Conservation (phyloP, 92 coral and sea anemone genomes). For the Diadumene lineata region DNA sequence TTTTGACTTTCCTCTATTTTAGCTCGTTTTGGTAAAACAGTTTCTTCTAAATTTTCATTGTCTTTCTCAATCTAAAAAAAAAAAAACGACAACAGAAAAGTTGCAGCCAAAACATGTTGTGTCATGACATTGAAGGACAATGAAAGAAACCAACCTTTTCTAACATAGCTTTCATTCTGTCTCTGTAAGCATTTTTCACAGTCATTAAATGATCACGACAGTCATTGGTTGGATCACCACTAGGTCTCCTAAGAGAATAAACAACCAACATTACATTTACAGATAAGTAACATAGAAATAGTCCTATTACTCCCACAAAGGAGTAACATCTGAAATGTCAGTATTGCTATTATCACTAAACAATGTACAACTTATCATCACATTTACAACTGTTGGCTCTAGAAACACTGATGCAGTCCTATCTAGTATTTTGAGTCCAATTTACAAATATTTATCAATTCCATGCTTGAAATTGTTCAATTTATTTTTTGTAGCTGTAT, state of each 20-base stretch:
- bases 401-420: too few relatives aligned
- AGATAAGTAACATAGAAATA: too few relatives aligned
- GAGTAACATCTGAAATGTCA: too few relatives aligned
- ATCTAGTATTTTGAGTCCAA: too few relatives aligned
- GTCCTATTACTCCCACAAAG: too few relatives aligned
- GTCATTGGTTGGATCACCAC: constrained; percentile 77
- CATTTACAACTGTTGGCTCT: too few relatives aligned
- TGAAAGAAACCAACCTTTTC: constrained; percentile 83
- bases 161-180: constrained; percentile 66
- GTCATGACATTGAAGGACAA: neutral
- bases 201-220: constrained; percentile 75
- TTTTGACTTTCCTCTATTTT: constrained; percentile 59
- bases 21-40: constrained; percentile 62
- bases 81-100: too few relatives aligned
- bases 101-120: neutral
- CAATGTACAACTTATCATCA: too few relatives aligned
- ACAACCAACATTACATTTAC: neutral
- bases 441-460: too few relatives aligned
- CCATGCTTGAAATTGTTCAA: too few relatives aligned
- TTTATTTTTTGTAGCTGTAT: too few relatives aligned
- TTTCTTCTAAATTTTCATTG: constrained; percentile 59
- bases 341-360: too few relatives aligned
- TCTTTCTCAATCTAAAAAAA: constrained; percentile 68
- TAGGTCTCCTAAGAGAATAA: constrained; percentile 75
- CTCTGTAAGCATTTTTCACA: constrained; percentile 65